These are phyloP conservation scores for Eupeodes latifasciatus DNA, from an alignment of 2,888 invertebrate genomes.

Conservation along the genomic window DNA sequence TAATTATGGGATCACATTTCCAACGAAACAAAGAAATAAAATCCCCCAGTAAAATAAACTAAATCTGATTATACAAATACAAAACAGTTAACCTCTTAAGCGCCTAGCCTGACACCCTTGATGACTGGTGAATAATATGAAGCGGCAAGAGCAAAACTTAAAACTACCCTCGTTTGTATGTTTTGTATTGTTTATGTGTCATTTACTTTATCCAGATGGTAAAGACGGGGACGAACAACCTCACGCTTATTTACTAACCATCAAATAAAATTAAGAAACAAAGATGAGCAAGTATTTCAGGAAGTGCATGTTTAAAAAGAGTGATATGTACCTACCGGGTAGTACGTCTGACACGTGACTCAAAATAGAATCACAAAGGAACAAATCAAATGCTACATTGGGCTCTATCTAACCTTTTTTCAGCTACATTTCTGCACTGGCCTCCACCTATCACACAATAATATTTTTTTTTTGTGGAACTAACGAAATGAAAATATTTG, in stretches of 20 bases:
- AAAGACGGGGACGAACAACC: constrained; percentile 49
- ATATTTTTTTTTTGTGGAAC: constrained; percentile 74
- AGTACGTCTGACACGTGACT: constrained; percentile 74
- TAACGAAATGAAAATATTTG: constrained; percentile 80
- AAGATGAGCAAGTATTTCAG: constrained; percentile 73
- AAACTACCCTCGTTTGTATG: constrained; percentile 37
- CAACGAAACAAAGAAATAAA: constrained; percentile 64
- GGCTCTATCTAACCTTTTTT: constrained; percentile 79
- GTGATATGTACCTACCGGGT: constrained; percentile 70
- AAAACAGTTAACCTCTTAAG: constrained; percentile 72
- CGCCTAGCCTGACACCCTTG: constrained; percentile 64
- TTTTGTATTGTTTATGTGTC: constrained; percentile 62
- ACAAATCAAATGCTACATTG: constrained; percentile 79
- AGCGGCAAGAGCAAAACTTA: constrained; percentile 18
- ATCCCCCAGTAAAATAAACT: constrained; percentile 53
- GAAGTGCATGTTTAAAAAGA: constrained; percentile 66
- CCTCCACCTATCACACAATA: constrained; percentile 42
- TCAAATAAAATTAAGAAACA: constrained; percentile 75
- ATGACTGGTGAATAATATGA: constrained; percentile 45
- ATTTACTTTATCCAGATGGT: constrained; percentile 62
- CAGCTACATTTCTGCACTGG: constrained; percentile 15
- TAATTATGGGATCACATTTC: constrained; percentile 72
- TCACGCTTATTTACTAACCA: constrained; percentile 76
- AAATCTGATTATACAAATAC: constrained; percentile 76
- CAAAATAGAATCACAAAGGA: constrained; percentile 71